Conservation (phyloP, 2,113 vertebrate genomes). For the Silurus glanis region DNA sequence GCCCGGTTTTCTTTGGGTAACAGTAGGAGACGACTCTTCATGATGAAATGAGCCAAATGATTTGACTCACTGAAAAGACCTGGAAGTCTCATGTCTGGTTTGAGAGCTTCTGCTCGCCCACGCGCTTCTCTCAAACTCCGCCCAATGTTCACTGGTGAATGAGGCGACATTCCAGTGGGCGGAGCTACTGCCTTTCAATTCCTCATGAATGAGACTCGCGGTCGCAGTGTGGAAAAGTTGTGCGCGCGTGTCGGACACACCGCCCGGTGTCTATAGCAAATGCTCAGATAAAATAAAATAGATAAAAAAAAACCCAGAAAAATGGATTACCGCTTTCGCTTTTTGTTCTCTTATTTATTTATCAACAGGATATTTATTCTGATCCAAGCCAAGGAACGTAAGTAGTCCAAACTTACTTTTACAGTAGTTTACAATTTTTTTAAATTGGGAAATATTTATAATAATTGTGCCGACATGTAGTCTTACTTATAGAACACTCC, state of each 20-base stretch:
- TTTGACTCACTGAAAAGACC: neutral
- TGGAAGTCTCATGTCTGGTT: neutral
- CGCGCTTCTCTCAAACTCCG: conserved; percentile 29
- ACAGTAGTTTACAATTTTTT: neutral
- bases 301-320: conserved; percentile 40
- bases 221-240: conserved; percentile 46
- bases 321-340: conserved; percentile 64
- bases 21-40: neutral
- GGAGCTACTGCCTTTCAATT: conserved; percentile 65
- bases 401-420: conserved; percentile 52
- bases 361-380: conserved; percentile 59
- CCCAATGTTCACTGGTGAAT: conserved; percentile 57
- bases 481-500: neutral
- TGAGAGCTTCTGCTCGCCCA: neutral
- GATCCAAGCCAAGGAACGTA: conserved; percentile 73
- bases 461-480: neutral
- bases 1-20: neutral
- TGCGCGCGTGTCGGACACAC: conserved; percentile 8
- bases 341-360: conserved; percentile 66
- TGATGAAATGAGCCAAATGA: neutral
- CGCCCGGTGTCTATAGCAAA: conserved; percentile 19
- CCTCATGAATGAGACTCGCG: conserved; percentile 70
- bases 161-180: conserved; percentile 67
- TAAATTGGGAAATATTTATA: conserved; percentile 2
- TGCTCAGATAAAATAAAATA: conserved; percentile 28